These are phyloP conservation scores for Diacarnus erythraeanus DNA, from an alignment of 37 sponge, comb jelly and placozoan genomes.

Conservation along the genomic window DNA sequence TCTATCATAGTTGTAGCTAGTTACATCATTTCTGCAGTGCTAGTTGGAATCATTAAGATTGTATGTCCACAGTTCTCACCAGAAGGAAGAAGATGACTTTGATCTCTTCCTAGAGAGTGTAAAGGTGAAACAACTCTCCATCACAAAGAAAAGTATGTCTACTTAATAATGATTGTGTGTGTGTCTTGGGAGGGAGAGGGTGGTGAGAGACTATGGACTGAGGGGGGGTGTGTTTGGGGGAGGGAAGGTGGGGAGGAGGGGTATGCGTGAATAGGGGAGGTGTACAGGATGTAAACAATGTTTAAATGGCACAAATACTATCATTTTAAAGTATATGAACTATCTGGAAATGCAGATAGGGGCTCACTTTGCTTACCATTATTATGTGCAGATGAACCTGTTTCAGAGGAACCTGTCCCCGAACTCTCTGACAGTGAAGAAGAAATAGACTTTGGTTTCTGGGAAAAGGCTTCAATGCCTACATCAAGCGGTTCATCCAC, in stretches of 20 bases:
- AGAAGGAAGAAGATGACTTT: constrained; percentile 37
- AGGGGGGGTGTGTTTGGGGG: too few relatives aligned
- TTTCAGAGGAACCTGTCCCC: background rate
- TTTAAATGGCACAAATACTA: too few relatives aligned
- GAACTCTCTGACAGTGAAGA: constrained; percentile 20
- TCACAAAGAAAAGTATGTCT: background rate
- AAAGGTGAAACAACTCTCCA: constrained; percentile 28
- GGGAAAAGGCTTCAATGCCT: constrained; percentile 29
- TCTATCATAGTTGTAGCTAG: too few relatives aligned
- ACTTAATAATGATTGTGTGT: too few relatives aligned
- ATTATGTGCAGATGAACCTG: background rate
- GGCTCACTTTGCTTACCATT: background rate
- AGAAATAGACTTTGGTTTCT: constrained; percentile 39
- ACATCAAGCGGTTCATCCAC: background rate
- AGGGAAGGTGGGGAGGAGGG: too few relatives aligned
- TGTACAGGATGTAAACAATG: too few relatives aligned
- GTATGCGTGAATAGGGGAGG: too few relatives aligned
- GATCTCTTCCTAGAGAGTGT: constrained; percentile 51
- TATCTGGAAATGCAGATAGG: too few relatives aligned
- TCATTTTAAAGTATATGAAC: too few relatives aligned
- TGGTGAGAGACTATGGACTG: too few relatives aligned
- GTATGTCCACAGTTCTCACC: background rate
- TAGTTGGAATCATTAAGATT: background rate
- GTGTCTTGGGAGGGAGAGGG: too few relatives aligned
- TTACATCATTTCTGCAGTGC: background rate